phyloP scores from a whole-genome alignment of 2,888 invertebrate genomes.

The Lissonota sp. region DNA sequence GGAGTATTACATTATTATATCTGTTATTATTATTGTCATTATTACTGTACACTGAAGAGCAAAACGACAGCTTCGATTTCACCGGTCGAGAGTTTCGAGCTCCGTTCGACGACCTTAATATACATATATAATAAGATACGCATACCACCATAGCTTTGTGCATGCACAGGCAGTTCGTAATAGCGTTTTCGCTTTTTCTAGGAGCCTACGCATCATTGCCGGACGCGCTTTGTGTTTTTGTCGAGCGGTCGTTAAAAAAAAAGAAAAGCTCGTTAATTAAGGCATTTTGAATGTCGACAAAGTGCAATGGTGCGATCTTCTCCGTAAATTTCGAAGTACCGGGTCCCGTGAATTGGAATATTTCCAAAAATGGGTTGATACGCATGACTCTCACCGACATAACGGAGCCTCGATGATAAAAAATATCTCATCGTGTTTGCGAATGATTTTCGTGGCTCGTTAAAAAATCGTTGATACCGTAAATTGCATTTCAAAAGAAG shows the following conservation, averaged over 20 bases:
- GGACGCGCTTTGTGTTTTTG: too few species aligned
- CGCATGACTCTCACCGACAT: not conserved
- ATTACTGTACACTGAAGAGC: conserved; percentile 17
- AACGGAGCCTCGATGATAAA: conserved; percentile 19
- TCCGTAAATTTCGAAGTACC: conserved; percentile 54
- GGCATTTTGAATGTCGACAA: conserved; percentile 65
- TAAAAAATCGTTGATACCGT: too few species aligned
- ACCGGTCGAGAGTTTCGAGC: conserved; percentile 36
- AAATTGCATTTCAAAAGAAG: too few species aligned
- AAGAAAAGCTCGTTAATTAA: conserved; percentile 38
- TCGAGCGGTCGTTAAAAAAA: too few species aligned
- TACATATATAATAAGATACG: not conserved
- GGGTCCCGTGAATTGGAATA: conserved; percentile 14
- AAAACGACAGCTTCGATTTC: conserved; percentile 51
- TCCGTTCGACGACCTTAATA: conserved; percentile 45
- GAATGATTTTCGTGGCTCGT: not conserved
- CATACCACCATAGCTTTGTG: not conserved
- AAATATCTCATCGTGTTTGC: not conserved
- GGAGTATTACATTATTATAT: conserved; percentile 30
- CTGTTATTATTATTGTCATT: conserved; percentile 1
- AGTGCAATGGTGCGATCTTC: conserved; percentile 32
- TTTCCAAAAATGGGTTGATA: conserved; percentile 52
- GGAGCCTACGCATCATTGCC: not conserved
- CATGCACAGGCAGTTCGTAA: not conserved
- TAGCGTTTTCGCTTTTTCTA: conserved; percentile 17